Evolutionary conservation across 2,797 vertebrate species (phyloP).

Genomic region (Falco biarmicus): DNA sequence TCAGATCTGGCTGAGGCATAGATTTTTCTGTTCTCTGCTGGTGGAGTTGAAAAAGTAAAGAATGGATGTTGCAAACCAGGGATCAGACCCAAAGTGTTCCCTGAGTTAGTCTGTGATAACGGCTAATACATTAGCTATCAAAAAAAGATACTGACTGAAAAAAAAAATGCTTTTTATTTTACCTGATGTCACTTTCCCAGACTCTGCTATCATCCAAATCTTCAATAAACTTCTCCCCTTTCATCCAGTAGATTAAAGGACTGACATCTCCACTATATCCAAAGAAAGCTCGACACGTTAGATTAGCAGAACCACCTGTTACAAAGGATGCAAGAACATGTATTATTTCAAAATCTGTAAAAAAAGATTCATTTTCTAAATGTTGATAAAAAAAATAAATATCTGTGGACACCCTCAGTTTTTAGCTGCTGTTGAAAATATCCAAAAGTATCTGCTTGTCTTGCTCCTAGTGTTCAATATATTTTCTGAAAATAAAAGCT

Average conservation of each 20-base stretch:
- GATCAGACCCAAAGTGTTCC: not conserved
- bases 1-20: not conserved
- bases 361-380: not conserved
- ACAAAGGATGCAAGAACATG: constrained; percentile 59
- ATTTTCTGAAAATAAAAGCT: not conserved
- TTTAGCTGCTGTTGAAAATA: not conserved
- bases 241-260: constrained; percentile 98
- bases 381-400: not conserved
- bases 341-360: not conserved
- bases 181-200: constrained; percentile 97
- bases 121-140: not conserved
- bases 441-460: not conserved
- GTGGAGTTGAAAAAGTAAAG: not conserved
- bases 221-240: constrained; percentile 98
- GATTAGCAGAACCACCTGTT: constrained; percentile 90
- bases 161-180: constrained; percentile 64
- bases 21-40: not conserved
- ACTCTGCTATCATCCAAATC: constrained; percentile 95
- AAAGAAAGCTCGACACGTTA: constrained; percentile 97
- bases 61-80: not conserved
- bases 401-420: not conserved
- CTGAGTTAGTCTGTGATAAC: not conserved
- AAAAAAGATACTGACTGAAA: not conserved
- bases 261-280: constrained; percentile 95
- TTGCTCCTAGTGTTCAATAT: not conserved